Conservation (phyloP, 2,888 invertebrate species). For the Smittia aterrima region DNA sequence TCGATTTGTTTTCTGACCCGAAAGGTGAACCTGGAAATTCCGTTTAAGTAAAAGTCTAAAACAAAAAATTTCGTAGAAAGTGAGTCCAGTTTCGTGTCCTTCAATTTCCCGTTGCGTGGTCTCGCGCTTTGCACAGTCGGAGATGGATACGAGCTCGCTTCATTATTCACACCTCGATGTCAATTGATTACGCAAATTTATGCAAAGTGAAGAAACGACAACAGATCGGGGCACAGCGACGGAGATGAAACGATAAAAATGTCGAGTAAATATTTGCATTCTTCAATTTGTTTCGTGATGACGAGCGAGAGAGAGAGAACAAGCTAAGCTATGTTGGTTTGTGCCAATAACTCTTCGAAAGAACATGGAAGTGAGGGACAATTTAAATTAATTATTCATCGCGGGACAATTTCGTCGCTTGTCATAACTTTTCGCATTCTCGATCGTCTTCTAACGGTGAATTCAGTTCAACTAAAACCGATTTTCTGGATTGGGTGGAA, state of each 20-base stretch:
- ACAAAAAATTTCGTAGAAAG: neutral
- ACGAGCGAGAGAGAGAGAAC: no score
- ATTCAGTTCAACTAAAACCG: neutral
- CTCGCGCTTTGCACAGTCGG: neutral
- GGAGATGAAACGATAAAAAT: neutral
- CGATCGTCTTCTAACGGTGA: conserved; percentile 33
- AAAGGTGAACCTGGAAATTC: no score
- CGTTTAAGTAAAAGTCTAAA: no score
- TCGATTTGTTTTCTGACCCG: no score
- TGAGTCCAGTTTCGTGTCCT: neutral
- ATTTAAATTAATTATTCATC: conserved; percentile 28
- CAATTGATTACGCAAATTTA: conserved; percentile 39
- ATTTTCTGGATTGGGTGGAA: conserved; percentile 4
- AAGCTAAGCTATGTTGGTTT: neutral
- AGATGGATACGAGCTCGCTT: neutral
- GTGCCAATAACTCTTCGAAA: neutral
- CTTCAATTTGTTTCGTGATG: neutral
- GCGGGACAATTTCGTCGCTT: conserved; percentile 22
- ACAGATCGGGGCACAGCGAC: neutral
- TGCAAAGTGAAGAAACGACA: neutral
- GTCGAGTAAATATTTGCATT: neutral
- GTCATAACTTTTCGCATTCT: conserved; percentile 28
- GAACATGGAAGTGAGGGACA: neutral
- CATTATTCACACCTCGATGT: conserved; percentile 21
- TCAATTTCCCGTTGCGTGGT: neutral